phyloP scores from a whole-genome alignment of 2,113 vertebrate genomes.

The Urocynchramus pylzowi region DNA sequence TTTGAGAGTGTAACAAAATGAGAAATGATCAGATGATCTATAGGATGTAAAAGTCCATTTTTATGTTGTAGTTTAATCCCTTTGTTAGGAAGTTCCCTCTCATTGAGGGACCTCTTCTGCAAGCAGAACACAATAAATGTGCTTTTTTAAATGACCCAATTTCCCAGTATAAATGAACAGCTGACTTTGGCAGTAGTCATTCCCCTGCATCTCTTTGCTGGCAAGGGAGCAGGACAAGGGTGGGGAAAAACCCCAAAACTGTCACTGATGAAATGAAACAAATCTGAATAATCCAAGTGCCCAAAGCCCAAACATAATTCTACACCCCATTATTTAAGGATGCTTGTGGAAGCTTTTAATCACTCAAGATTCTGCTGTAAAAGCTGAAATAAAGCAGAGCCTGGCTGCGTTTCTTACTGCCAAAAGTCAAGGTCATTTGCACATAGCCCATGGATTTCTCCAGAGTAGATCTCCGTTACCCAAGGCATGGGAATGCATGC shows the following conservation, averaged over 20 bases:
- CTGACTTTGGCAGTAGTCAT: slow-evolving; percentile 53
- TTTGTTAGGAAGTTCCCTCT: slow-evolving; percentile 58
- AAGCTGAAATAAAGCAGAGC: slow-evolving; percentile 59
- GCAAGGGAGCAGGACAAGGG: slow-evolving; percentile 56
- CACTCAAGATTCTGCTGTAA: slow-evolving; percentile 50
- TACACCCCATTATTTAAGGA: slow-evolving; percentile 42
- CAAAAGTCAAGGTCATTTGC: slow-evolving; percentile 75
- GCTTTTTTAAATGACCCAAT: slow-evolving; percentile 60
- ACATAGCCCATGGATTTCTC: slow-evolving; percentile 73
- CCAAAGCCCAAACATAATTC: not conserved
- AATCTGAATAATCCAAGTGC: slow-evolving; percentile 2
- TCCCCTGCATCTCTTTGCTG: slow-evolving; percentile 69
- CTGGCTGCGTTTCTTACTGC: slow-evolving; percentile 74
- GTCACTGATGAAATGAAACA: not conserved
- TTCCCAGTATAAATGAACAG: slow-evolving; percentile 35
- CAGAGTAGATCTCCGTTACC: slow-evolving; percentile 77
- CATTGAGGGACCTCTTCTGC: slow-evolving; percentile 63
- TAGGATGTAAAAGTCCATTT: slow-evolving; percentile 37
- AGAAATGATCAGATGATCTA: slow-evolving; percentile 4
- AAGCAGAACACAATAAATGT: slow-evolving; percentile 69
- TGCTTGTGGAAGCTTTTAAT: slow-evolving; percentile 52
- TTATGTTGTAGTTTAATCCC: slow-evolving; percentile 57
- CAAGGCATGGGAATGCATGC: slow-evolving; percentile 88
- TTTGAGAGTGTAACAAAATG: slow-evolving; percentile 44
- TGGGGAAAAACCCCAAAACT: not conserved